Base-by-base conservation (phyloP, 2,113 vertebrate species). In the Coreoperca whiteheadi region DNA sequence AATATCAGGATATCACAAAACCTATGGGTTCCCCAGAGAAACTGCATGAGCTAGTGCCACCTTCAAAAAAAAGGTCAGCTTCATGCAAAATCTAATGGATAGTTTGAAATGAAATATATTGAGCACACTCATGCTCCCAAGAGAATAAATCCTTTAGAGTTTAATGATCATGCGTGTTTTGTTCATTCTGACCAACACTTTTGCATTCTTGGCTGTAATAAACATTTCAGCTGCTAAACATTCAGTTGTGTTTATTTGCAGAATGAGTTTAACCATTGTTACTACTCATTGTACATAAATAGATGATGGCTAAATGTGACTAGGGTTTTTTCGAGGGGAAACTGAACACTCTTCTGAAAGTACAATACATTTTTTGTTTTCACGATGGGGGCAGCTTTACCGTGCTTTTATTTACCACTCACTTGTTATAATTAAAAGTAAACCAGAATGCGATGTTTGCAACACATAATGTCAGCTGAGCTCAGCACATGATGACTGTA, bases 391-490 rank as follows among this genome's bases (percentile, higher is more conserved):
- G 46, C 23, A 64, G 21, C 9, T 53, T 43, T 77, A 12, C n/a
- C 12, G 5, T 25, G 20, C 0, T 61, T 12, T 50, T 28, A 25
- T 59, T n/a, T 14, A 74, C 54, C 18, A 4, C 32, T 46, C 11
- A 41, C 12, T 75, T 41, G 6, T 41, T 51, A 14, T 37, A 56
- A 16, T 46, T 64, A 37, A 77, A 53, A 37, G 4, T 54, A 10
- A 15, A 64, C 1, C 25, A 34, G 14, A 66, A 66, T 54, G 18
- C 23, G 21, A 61, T 80, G 43, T 83, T 75, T 74, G 4, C 8
- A 60, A 39, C 39, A 53, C 5, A 34, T 23, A 37, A 64, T 60
- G 50, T 70, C 34, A n/a, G 46, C 61, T 76, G 74, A 73, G 66
- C 46, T 78, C 12, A 69, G 70, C 65, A 3, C 18, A 71, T 20